phyloP scores from a whole-genome alignment of 2,113 vertebrate species.

The Xenopus tropicalis region DNA sequence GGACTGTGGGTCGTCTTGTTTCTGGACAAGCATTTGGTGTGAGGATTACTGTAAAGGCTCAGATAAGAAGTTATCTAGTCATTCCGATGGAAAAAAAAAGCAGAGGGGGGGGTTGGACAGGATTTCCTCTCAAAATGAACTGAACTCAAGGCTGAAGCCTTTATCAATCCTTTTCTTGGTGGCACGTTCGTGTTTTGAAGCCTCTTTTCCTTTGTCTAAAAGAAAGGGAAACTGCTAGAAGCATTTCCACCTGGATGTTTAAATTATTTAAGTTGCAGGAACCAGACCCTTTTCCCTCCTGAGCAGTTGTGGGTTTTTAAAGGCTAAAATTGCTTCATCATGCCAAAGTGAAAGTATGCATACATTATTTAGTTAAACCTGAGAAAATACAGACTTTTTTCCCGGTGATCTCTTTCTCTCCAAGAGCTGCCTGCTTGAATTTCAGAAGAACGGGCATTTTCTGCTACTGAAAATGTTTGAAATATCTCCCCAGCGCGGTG shows the following conservation, averaged over 20 bases:
- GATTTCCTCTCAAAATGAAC: conserved; percentile 56
- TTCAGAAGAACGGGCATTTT: conserved; percentile 69
- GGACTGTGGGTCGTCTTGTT: too few relatives aligned
- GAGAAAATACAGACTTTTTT: conserved; percentile 83
- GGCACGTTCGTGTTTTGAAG: conserved; percentile 57
- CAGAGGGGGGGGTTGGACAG: conserved; percentile 17
- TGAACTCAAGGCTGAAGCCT: conserved; percentile 43
- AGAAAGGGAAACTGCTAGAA: conserved; percentile 67
- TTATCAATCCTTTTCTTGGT: conserved; percentile 57
- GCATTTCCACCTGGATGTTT: conserved; percentile 88
- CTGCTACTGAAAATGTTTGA: conserved; percentile 64
- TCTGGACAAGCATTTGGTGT: conserved; percentile 10
- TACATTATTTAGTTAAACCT: conserved; percentile 95
- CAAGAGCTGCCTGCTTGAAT: conserved; percentile 75
- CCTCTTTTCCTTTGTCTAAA: conserved; percentile 73
- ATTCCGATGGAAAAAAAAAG: conserved; percentile 47
- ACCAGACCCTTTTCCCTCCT: conserved; percentile 79
- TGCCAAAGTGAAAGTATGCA: conserved; percentile 90
- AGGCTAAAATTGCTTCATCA: conserved; percentile 97
- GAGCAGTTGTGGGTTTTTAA: conserved; percentile 82
- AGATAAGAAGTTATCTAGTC: conserved; percentile 47
- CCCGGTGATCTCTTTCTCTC: conserved; percentile 75
- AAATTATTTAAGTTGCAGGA: conserved; percentile 94
- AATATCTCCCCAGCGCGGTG: conserved; percentile 57
- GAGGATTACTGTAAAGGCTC: conserved; percentile 11